Conservation (phyloP, 2,888 invertebrate genomes). For the Cartodere bifasciata region DNA sequence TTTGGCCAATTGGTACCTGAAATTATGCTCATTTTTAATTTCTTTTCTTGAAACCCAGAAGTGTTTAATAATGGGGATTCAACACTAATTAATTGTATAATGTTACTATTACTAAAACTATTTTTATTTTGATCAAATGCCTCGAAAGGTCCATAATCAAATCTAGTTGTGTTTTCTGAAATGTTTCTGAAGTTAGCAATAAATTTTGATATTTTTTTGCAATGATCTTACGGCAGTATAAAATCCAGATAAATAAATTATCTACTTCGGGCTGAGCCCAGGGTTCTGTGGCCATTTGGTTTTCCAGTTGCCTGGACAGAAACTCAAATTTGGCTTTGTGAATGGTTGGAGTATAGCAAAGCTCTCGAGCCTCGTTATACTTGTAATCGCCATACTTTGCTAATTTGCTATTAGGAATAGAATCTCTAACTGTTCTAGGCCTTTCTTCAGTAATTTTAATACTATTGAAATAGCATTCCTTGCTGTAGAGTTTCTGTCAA, state of each 20-base stretch:
- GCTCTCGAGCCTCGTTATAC: slow-evolving; percentile 38
- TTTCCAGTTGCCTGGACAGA: slow-evolving; percentile 13
- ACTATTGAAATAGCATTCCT: slow-evolving; percentile 21
- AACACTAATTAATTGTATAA: slow-evolving; percentile 6
- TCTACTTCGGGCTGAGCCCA: slow-evolving; percentile 48
- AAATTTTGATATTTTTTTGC: neutral
- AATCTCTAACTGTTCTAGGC: slow-evolving; percentile 44
- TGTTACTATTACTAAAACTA: slow-evolving; percentile 3
- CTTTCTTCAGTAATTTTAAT: slow-evolving; percentile 24
- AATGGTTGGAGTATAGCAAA: slow-evolving; percentile 28
- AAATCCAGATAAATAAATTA: slow-evolving; percentile 26
- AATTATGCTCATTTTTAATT: slow-evolving; percentile 21
- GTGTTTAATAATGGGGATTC: slow-evolving; percentile 25
- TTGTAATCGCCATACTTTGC: slow-evolving; percentile 38
- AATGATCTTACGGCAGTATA: slow-evolving; percentile 18
- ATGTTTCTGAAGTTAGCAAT: neutral
- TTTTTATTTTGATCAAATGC: slow-evolving; percentile 5
- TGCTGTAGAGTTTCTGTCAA: slow-evolving; percentile 26
- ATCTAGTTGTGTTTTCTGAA: slow-evolving; percentile 8
- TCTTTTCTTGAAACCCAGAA: slow-evolving; percentile 24
- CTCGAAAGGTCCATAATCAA: slow-evolving; percentile 10
- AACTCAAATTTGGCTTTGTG: slow-evolving; percentile 13
- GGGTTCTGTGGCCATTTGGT: slow-evolving; percentile 36
- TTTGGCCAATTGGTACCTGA: slow-evolving; percentile 17
- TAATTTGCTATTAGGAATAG: slow-evolving; percentile 51